These are phyloP conservation scores for Diadema setosum DNA, from an alignment of 35 echinoderm and acorn worm genomes.

Conservation along the genomic window DNA sequence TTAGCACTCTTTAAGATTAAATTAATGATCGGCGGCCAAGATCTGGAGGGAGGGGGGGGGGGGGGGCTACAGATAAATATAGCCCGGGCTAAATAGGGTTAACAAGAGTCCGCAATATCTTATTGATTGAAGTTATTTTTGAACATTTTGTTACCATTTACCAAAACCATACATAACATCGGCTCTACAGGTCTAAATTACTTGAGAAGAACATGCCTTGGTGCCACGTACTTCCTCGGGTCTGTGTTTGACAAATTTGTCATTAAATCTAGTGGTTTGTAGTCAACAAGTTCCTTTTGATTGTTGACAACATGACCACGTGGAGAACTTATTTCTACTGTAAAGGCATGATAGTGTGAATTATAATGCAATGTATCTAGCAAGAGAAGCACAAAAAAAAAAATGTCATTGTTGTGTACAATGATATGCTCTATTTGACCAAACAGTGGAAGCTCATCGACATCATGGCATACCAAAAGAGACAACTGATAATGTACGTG, in stretches of 20 bases:
- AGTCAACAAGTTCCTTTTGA: neutral
- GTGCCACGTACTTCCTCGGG: neutral
- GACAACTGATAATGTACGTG: neutral
- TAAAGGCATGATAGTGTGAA: neutral
- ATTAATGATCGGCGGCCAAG: neutral
- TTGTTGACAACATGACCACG: neutral
- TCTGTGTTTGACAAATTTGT: neutral
- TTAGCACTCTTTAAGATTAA: neutral
- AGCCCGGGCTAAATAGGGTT: neutral
- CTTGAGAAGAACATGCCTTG: constrained; percentile 16
- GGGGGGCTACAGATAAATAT: neutral
- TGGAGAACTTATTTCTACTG: neutral
- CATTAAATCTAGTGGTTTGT: neutral
- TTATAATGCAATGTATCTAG: neutral
- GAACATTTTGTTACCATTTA: neutral
- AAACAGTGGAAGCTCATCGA: neutral
- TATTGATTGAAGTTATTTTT: neutral
- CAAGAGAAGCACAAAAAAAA: neutral
- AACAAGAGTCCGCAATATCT: neutral
- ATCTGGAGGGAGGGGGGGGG: neutral
- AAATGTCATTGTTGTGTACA: neutral
- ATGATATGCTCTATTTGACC: neutral
- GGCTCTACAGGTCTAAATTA: neutral
- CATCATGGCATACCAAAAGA: neutral
- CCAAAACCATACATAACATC: neutral